Percentiles rank a stretch among this genome's conserved stretches.
Evolutionary conservation across 2,797 vertebrate genomes (phyloP).

Genomic region (Thaleichthys pacificus): DNA sequence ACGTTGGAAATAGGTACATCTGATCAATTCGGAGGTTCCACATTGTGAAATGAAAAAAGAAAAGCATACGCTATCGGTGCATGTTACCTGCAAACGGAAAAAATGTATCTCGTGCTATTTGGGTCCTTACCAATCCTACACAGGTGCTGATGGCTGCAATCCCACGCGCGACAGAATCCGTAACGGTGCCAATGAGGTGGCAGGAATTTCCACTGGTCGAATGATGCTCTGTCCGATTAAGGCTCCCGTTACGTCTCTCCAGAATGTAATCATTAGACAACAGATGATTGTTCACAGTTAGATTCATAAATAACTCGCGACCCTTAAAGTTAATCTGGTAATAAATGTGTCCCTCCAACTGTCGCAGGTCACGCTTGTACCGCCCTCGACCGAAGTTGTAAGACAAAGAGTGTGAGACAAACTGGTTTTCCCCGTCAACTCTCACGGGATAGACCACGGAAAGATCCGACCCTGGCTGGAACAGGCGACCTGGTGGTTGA

Average conservation of each 20-base stretch:
- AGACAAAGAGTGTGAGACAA: slow-evolving; percentile 82
- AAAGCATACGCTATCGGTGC: not conserved
- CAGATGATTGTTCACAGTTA: slow-evolving; percentile 80
- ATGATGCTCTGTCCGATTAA: slow-evolving; percentile 61
- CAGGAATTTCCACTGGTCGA: slow-evolving; percentile 68
- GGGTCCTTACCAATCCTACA: slow-evolving; percentile 85
- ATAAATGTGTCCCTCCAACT: slow-evolving; percentile 69
- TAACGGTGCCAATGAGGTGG: slow-evolving; percentile 83
- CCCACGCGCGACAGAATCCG: slow-evolving; percentile 59
- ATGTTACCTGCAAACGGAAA: too few species aligned
- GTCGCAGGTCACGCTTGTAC: slow-evolving; percentile 73
- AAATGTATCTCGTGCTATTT: not conserved
- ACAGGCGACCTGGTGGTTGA: slow-evolving; percentile 69
- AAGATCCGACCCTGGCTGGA: slow-evolving; percentile 72
- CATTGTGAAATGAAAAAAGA: not conserved
- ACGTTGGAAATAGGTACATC: too few species aligned
- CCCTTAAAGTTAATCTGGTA: slow-evolving; percentile 81
- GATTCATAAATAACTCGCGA: slow-evolving; percentile 80
- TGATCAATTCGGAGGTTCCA: too few species aligned
- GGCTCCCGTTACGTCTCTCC: slow-evolving; percentile 80
- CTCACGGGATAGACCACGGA: slow-evolving; percentile 82
- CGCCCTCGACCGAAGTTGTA: slow-evolving; percentile 65
- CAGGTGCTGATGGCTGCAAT: slow-evolving; percentile 88
- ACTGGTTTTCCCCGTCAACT: slow-evolving; percentile 77
- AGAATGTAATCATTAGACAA: slow-evolving; percentile 82